Base-by-base conservation (phyloP, 2,113 vertebrate species). In the Scartelaos histophorus region DNA sequence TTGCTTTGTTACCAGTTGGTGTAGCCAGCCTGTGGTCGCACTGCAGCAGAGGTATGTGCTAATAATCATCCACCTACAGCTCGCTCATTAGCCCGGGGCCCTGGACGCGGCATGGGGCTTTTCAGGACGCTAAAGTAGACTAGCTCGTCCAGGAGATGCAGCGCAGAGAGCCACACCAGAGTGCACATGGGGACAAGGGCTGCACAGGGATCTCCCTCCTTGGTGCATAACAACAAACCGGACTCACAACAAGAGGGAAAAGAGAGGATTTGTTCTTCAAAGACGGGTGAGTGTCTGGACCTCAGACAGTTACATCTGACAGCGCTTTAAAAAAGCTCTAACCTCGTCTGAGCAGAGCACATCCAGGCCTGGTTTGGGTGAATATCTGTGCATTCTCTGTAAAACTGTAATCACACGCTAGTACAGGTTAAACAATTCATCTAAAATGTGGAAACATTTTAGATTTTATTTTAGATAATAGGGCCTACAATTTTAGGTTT, bases 41-140 rank as follows among this genome's bases (percentile, higher is more conserved):
- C 74, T 74, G 73, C 84, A 83, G 79, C 83, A 86, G 76, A 89
- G 81, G 75, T 77, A 83, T 75, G 81, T 76, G 78, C 67, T 82
- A 80, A 87, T 76, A 76, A 87, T 85, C 81, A 71, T 88, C 87
- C 84, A 85, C 84, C 84, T 87, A 83, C 87, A 73, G 74, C 84
- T 73, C 69, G 78, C 87, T 90, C 85, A 84, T 90, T 88, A 87
- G 85, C 75, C 51, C 75, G 15, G 45, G 67, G 82, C 66, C 78
- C 70, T 65, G 78, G 78, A 80, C 84, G 62, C 86, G 54, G 80
- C 80, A 70, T 69, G 84, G 47, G 67, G 22, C 86, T 84, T 87
- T 88, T 90, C 81, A 84, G 89, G 86, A 88, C 82, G 51, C 77
- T 69, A 51, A 70, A 74, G 78, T 80, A 80, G 25, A 16, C 24